Conservation (phyloP, 1,140 invertebrate species). For the Bacillus rossius region DNA sequence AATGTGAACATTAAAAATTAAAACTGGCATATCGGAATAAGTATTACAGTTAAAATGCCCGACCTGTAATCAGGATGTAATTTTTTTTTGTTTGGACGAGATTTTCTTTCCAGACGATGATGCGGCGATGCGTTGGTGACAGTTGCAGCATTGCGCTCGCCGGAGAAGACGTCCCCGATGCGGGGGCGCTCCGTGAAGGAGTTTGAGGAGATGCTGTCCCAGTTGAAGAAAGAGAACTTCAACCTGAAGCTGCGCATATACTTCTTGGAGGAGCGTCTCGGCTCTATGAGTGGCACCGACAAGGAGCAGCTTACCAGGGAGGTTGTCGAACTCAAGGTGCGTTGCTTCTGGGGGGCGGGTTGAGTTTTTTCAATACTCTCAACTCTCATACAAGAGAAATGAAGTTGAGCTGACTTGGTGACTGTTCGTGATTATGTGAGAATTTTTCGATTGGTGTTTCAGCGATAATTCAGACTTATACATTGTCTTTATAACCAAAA, state of each 20-base stretch:
- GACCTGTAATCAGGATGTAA: too few species aligned
- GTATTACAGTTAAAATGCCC: too few species aligned
- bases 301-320: conserved; percentile 60
- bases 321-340: conserved; percentile 73
- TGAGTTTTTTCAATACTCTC: background rate
- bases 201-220: conserved; percentile 78
- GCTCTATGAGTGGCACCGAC: conserved; percentile 52
- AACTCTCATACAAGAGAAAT: too few species aligned
- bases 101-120: too few species aligned
- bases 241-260: conserved; percentile 86
- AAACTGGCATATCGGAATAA: too few species aligned
- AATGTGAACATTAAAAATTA: too few species aligned
- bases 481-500: too few species aligned
- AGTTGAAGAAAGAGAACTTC: conserved; percentile 86
- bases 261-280: conserved; percentile 81
- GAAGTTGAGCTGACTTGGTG: too few species aligned
- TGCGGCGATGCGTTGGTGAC: background rate
- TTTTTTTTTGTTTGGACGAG: too few species aligned
- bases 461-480: too few species aligned
- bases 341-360: conserved; percentile 6
- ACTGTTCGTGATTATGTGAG: too few species aligned
- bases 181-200: conserved; percentile 76
- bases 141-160: conserved; percentile 3
- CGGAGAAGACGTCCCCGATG: conserved; percentile 42
- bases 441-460: too few species aligned